A percentile compares a stretch with the other conserved stretches of the same genome.
These are phyloP conservation scores for Conomelus anceps DNA, from an alignment of 2,888 invertebrate species.

Conservation along the genomic window DNA sequence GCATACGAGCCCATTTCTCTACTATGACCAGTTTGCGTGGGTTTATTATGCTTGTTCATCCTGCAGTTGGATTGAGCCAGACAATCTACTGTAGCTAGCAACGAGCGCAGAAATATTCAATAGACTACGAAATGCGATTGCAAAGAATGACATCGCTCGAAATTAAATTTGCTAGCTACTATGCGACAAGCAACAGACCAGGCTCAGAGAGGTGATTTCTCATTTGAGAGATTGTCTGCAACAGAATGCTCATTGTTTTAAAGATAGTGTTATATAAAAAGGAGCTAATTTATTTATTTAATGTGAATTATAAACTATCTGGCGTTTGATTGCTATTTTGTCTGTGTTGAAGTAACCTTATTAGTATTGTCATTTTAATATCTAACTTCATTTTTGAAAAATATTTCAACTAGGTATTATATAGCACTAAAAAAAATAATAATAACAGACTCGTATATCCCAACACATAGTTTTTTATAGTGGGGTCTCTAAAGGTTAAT, in stretches of 20 bases:
- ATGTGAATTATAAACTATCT: no score
- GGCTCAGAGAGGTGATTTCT: not conserved
- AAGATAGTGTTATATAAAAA: no score
- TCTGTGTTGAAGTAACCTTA: no score
- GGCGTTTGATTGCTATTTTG: no score
- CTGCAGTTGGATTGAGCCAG: not conserved
- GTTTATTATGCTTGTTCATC: not conserved
- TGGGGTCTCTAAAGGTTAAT: no score
- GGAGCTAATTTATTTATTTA: no score
- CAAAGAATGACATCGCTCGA: not conserved
- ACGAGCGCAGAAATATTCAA: not conserved
- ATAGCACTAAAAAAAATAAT: no score
- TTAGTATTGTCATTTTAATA: no score
- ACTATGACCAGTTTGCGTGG: not conserved
- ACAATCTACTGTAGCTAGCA: not conserved
- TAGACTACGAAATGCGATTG: not conserved
- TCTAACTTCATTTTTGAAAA: no score
- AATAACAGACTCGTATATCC: no score
- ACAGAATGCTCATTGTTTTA: not conserved
- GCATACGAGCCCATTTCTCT: not conserved
- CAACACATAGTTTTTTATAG: no score
- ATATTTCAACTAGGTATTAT: no score
- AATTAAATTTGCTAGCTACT: not conserved
- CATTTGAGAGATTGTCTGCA: not conserved
- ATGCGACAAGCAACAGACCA: not conserved